Evolutionary conservation across 2,113 vertebrate species (phyloP).

Genomic region (Pyxicephalus adspersus): DNA sequence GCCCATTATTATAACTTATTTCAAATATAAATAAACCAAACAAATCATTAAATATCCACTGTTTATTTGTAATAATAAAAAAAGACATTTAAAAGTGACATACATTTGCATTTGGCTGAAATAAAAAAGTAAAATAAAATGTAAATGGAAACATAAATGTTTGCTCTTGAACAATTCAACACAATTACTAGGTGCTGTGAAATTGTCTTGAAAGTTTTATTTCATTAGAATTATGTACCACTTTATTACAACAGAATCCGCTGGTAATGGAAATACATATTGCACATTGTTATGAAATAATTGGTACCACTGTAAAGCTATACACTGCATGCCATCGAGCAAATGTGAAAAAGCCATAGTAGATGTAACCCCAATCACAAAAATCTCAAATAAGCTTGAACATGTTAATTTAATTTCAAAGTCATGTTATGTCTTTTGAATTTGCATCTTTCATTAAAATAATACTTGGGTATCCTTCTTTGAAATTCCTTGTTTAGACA

Average conservation of each 20-base stretch:
- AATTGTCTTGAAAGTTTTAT: not conserved
- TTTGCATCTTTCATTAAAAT: no score
- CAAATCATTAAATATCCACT: constrained; percentile 2
- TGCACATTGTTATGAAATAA: not conserved
- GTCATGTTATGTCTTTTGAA: no score
- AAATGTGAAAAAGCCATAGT: no score
- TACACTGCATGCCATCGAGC: no score
- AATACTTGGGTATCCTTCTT: no score
- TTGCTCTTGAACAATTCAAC: not conserved
- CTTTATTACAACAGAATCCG: not conserved
- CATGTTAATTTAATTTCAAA: no score
- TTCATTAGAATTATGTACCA: not conserved
- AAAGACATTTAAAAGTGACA: constrained; percentile 17
- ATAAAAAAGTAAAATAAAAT: constrained; percentile 28
- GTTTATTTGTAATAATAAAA: constrained; percentile 36
- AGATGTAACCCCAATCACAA: no score
- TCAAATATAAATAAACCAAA: not conserved
- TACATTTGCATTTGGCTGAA: not conserved
- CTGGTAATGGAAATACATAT: not conserved
- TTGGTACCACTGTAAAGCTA: not conserved
- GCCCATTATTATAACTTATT: not conserved
- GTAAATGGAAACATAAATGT: not conserved
- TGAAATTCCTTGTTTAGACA: no score
- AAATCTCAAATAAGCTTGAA: no score
- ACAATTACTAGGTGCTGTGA: not conserved